Evolutionary conservation across 2,888 invertebrate species (phyloP), one percentile per base, ranked within the genome.

Genomic region (Habrosyne pyritoides): DNA sequence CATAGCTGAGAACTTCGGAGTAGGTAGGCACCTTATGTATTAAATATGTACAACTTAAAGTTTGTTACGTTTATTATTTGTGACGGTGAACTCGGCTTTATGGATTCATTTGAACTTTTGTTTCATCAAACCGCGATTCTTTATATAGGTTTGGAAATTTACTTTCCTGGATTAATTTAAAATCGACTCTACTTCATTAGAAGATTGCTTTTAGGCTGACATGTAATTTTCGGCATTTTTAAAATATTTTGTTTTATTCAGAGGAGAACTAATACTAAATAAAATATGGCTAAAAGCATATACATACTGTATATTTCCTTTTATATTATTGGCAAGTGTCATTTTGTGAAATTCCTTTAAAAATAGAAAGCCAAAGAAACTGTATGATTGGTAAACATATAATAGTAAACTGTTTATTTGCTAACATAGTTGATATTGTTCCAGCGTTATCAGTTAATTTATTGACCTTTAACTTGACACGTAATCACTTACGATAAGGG

Each of bases 1-100:
- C 59, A 59, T 66, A 53, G 58, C 65, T 63, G 33, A 3, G 4
- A n/a, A 18, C 0, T 12, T 42, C 5, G 8, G 8, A 8, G 14
- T 33, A 33, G n/a, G n/a, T n/a, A n/a, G n/a, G n/a, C n/a, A n/a
- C n/a, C n/a, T n/a, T n/a, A 10, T 36, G n/a, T 36, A 14, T 42
- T 18, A 42, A 42, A 42, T 42, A 42, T 42, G 42, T 6, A 42
- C n/a, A 8, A n/a, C 42, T 42, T 18, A 2, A 18, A 18, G 42
- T 42, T 42, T 33, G 18, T 42, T 18, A 42, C 18, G 7, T 42
- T 42, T 42, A 42, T 42, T 42, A 14, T 42, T 18, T 42, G 7
- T 42, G 2, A 8, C 14, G 14, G 2, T 8, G 36, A 42, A 42
- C 7, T 42, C 36, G n/a, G 14, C 5, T 14, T 36, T 36, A 14